Base-by-base conservation (phyloP, 2,113 vertebrate species). In the Oenanthe melanoleuca region DNA sequence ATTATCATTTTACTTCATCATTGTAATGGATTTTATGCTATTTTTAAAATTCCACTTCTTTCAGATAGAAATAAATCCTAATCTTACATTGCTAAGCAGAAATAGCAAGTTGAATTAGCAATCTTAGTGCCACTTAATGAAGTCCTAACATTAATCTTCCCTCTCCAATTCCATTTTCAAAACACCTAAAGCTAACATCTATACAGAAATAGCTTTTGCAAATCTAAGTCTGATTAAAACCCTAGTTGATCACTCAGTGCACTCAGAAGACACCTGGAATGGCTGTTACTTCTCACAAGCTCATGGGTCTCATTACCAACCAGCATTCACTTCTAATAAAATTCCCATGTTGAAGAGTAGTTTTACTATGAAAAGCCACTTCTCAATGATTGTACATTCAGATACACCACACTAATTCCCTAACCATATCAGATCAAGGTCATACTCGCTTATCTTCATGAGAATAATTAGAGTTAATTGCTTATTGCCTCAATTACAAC, bases 21-120 rank as follows among this genome's bases (percentile, higher is more conserved):
- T 66, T 89, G 20, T 63, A 83, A 89, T 59, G 28, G 29, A 69
- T 92, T 72, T 85, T 55, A 66, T 21, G 37, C 23, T 88, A 74
- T 85, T 94, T 97, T 94, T 34, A 57, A 88, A 79, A 59, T 88
- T 88, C 40, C 74, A 11, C 18, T 69, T 53, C 37, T 69, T 95
- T 73, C 52, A 79, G 21, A 60, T 34, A 79, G 45, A 69, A 89
- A 69, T 75, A 75, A 86, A 75, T 85, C 42, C 45, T 53, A 75
- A 79, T 81, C 65, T 81, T 65, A 52, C 33, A 60, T 80, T 80
- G 19, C 19, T 66, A 83, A 71, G 24, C 26, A 71, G 55, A 90
- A 95, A 88, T 63, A 80, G 17, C 38, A 86, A 16, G 24, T 25
- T 80, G 37, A 91, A 91, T 84, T 89, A 79, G 18, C 40, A 92